Percentiles rank a stretch among this genome's conserved stretches.
These are phyloP conservation scores for Cheilosia urbana DNA, from an alignment of 2,888 invertebrate species.

Conservation along the genomic window DNA sequence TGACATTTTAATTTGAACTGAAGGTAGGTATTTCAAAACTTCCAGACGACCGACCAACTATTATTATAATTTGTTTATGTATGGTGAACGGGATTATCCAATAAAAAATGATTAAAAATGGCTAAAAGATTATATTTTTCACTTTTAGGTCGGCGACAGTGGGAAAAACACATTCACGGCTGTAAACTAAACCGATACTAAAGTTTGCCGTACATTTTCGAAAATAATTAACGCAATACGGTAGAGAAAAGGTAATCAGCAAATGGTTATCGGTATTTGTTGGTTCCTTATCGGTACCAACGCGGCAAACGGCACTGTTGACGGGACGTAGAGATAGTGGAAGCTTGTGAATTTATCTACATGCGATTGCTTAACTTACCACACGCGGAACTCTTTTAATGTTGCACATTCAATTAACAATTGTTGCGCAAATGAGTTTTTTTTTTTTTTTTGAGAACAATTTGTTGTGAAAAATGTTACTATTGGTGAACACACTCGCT, in stretches of 20 bases:
- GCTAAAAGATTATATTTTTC: not conserved
- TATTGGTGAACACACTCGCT: too few relatives aligned
- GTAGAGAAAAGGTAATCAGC: slow-evolving; percentile 47
- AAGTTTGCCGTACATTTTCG: slow-evolving; percentile 17
- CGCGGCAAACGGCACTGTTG: not conserved
- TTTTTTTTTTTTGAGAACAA: too few relatives aligned
- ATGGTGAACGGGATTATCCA: not conserved
- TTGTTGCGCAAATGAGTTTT: too few relatives aligned
- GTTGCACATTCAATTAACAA: not conserved
- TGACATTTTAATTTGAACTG: too few relatives aligned
- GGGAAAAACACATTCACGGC: slow-evolving; percentile 17
- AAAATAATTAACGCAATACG: slow-evolving; percentile 45
- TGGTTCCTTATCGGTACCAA: slow-evolving; percentile 54
- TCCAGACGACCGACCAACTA: too few relatives aligned
- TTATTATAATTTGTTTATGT: not conserved
- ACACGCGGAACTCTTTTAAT: not conserved
- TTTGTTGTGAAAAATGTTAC: too few relatives aligned
- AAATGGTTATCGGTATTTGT: slow-evolving; percentile 54
- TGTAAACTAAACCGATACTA: slow-evolving; percentile 31
- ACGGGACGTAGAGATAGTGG: slow-evolving; percentile 2
- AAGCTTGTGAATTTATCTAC: slow-evolving; percentile 35
- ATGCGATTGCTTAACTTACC: slow-evolving; percentile 1
- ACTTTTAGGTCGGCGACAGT: not conserved
- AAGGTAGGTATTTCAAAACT: too few relatives aligned
- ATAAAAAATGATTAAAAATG: not conserved